phyloP scores from a whole-genome alignment of 2,797 vertebrate genomes.

The Sitta carolinensis region DNA sequence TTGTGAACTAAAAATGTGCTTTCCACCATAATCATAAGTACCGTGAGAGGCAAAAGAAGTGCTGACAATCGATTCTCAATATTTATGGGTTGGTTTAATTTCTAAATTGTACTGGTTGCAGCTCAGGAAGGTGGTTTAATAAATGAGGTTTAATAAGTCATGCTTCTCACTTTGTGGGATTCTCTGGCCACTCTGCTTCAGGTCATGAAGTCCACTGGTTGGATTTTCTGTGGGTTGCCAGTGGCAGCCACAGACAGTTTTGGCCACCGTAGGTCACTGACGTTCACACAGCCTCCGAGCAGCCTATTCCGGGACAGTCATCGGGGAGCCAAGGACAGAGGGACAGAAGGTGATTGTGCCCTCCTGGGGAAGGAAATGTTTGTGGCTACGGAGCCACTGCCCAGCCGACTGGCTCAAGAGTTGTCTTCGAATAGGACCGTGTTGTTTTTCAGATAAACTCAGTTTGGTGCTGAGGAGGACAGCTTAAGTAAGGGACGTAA shows the following conservation, averaged over 20 bases:
- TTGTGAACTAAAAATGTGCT: neutral
- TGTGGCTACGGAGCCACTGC: neutral
- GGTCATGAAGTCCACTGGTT: neutral
- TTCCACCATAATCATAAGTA: neutral
- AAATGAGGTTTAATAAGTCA: neutral
- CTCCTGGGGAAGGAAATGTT: neutral
- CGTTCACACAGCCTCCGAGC: rapidly evolving
- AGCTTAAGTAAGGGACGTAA: neutral
- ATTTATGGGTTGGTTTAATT: neutral
- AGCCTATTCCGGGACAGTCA: neutral
- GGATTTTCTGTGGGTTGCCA: neutral
- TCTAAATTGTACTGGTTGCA: neutral
- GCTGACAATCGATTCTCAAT: neutral
- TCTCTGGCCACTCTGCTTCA: neutral
- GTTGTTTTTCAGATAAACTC: neutral
- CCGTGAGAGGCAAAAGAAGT: neutral
- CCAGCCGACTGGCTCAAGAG: neutral
- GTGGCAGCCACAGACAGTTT: neutral
- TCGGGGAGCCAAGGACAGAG: too few species aligned
- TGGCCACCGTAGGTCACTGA: neutral
- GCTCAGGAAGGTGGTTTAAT: neutral
- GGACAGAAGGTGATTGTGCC: neutral
- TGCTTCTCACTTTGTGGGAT: rapidly evolving
- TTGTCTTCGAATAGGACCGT: neutral
- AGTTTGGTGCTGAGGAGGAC: neutral